phyloP scores from a whole-genome alignment of 1,140 invertebrate genomes.

The Drosophila athabasca region DNA sequence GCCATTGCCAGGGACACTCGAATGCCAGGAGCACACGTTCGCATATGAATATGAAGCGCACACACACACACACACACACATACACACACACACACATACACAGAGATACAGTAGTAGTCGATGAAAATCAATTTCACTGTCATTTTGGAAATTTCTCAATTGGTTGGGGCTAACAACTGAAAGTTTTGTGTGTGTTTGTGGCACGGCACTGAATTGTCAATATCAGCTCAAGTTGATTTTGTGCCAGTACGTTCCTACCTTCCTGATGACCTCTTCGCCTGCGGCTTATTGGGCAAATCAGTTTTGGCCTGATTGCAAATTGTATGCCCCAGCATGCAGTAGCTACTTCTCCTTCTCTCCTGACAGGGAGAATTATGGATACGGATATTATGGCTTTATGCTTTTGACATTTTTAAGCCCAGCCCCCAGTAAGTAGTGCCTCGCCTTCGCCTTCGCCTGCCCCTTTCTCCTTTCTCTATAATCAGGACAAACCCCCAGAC shows the following conservation, averaged over 20 bases:
- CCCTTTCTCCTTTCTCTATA: not conserved
- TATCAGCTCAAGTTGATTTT: slow-evolving; percentile 51
- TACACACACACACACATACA: slow-evolving; percentile 10
- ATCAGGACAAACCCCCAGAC: not conserved
- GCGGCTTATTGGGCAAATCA: slow-evolving; percentile 66
- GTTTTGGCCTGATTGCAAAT: slow-evolving; percentile 63
- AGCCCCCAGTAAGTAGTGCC: not conserved
- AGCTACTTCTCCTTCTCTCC: slow-evolving; percentile 6
- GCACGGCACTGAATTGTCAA: slow-evolving; percentile 51
- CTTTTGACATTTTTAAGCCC: slow-evolving; percentile 32
- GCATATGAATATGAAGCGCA: slow-evolving; percentile 60
- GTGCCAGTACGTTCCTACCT: slow-evolving; percentile 31
- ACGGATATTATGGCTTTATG: slow-evolving; percentile 48
- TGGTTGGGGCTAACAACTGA: slow-evolving; percentile 34
- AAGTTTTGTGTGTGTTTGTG: slow-evolving; percentile 47
- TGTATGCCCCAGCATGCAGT: slow-evolving; percentile 21
- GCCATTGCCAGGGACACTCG: slow-evolving; percentile 35
- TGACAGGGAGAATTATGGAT: too few species aligned
- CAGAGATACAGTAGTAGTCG: slow-evolving; percentile 12
- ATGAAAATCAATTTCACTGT: slow-evolving; percentile 66
- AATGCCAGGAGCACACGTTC: slow-evolving; percentile 39
- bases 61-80: slow-evolving; percentile 10
- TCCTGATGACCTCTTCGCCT: slow-evolving; percentile 52
- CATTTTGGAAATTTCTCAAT: slow-evolving; percentile 58
- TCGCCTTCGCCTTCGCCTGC: too few species aligned